Evolutionary conservation across 2,888 invertebrate species (phyloP).

Genomic region (Sthenelais limicola): DNA sequence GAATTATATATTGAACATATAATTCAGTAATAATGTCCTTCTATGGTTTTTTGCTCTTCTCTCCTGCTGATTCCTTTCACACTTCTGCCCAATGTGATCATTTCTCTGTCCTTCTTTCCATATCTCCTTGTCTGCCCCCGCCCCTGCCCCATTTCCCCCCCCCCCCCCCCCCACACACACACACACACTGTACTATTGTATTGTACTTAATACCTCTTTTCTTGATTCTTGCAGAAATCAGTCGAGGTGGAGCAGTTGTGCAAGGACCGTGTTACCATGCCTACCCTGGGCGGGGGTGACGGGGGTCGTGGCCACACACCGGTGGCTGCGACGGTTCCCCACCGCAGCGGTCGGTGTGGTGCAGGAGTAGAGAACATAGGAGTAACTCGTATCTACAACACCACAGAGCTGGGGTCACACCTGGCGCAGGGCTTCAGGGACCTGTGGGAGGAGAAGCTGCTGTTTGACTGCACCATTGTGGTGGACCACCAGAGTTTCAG

Average conservation of each 20-base stretch:
- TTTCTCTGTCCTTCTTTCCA: too few species aligned
- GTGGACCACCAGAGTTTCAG: slow-evolving; percentile 25
- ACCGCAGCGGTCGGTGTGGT: not conserved
- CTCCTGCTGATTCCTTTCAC: too few species aligned
- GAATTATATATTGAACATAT: too few species aligned
- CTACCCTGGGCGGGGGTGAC: slow-evolving; percentile 13
- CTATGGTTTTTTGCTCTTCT: too few species aligned
- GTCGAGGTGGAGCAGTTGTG: not conserved
- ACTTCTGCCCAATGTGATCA: too few species aligned
- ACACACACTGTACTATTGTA: too few species aligned
- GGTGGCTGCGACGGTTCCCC: not conserved
- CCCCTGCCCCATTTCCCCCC: too few species aligned
- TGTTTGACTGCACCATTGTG: slow-evolving; percentile 40
- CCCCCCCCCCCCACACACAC: too few species aligned
- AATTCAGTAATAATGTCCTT: too few species aligned
- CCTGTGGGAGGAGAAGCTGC: slow-evolving; percentile 36
- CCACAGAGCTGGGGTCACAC: slow-evolving; percentile 30
- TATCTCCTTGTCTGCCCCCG: too few species aligned
- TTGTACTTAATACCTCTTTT: too few species aligned
- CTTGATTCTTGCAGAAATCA: not conserved
- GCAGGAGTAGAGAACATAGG: not conserved
- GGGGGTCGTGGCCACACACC: not conserved
- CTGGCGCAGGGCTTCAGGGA: slow-evolving; percentile 28
- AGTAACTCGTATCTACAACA: slow-evolving; percentile 18
- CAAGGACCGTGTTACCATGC: slow-evolving; percentile 1